These are phyloP conservation scores for Melipona bicolor DNA, from an alignment of 2,888 invertebrate genomes.

Conservation along the genomic window DNA sequence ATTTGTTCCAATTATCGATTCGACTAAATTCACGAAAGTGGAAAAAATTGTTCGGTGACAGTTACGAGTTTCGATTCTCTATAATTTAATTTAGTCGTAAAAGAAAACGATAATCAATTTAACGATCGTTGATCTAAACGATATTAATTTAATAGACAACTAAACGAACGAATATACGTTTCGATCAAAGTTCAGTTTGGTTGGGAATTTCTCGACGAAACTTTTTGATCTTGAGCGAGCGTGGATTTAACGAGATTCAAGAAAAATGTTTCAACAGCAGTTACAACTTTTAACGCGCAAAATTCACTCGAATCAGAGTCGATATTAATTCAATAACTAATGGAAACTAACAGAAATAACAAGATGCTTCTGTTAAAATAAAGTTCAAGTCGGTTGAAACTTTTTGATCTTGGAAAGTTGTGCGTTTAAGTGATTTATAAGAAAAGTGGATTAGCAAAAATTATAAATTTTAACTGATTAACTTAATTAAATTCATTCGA, in stretches of 20 bases:
- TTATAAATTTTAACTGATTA: no score
- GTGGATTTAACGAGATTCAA: neutral
- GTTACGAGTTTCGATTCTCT: no score
- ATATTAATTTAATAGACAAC: neutral
- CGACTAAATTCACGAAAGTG: no score
- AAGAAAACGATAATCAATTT: no score
- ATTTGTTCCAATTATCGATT: no score
- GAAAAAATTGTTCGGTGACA: no score
- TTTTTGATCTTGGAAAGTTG: neutral
- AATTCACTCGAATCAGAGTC: neutral
- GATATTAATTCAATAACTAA: slow-evolving; percentile 12
- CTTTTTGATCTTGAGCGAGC: neutral
- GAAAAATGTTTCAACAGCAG: neutral
- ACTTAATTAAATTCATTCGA: neutral
- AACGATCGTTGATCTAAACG: no score
- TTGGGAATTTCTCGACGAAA: neutral
- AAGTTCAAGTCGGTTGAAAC: neutral
- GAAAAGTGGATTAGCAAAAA: no score
- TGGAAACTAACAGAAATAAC: neutral
- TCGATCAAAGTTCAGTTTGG: neutral
- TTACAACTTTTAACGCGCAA: slow-evolving; percentile 2
- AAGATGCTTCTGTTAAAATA: neutral
- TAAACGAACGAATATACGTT: neutral
- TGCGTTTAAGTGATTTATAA: neutral
- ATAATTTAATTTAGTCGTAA: no score